Evolutionary conservation across 2,113 vertebrate genomes (phyloP).

Genomic region (Cyprinodon variegatus): DNA sequence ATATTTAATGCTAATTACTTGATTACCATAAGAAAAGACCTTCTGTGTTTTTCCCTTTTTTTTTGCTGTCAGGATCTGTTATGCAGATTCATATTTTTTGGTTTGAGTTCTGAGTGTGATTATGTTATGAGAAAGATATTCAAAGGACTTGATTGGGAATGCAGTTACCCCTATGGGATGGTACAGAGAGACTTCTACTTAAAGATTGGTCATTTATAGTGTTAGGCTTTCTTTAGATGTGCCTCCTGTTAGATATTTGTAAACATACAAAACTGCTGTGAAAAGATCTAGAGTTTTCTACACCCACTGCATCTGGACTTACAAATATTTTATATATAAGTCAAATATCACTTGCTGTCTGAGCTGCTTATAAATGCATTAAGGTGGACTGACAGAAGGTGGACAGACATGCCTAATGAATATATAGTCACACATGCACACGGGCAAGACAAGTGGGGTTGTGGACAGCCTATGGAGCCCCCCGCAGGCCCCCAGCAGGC

Average conservation of each 20-base stretch:
- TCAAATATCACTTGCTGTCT: constrained; percentile 31
- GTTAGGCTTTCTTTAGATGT: constrained; percentile 47
- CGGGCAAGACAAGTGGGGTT: constrained; percentile 27
- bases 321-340: constrained; percentile 21
- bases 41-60: constrained; percentile 7
- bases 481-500: constrained; percentile 48
- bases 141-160: constrained; percentile 56
- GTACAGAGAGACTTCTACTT: constrained; percentile 45
- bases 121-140: constrained; percentile 52
- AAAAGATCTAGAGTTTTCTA: constrained; percentile 1
- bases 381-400: background rate
- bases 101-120: constrained; percentile 25
- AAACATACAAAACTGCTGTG: constrained; percentile 1
- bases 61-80: constrained; percentile 55
- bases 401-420: background rate
- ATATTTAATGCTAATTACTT: constrained; percentile 16
- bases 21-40: constrained; percentile 57
- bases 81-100: constrained; percentile 28
- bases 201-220: constrained; percentile 63
- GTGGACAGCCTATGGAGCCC: constrained; percentile 77
- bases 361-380: constrained; percentile 44
- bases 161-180: constrained; percentile 46
- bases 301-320: background rate
- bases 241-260: constrained; percentile 30
- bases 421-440: constrained; percentile 4